Evolutionary conservation across 2,113 vertebrate species (phyloP).

Genomic region (Erpornis zantholeuca): DNA sequence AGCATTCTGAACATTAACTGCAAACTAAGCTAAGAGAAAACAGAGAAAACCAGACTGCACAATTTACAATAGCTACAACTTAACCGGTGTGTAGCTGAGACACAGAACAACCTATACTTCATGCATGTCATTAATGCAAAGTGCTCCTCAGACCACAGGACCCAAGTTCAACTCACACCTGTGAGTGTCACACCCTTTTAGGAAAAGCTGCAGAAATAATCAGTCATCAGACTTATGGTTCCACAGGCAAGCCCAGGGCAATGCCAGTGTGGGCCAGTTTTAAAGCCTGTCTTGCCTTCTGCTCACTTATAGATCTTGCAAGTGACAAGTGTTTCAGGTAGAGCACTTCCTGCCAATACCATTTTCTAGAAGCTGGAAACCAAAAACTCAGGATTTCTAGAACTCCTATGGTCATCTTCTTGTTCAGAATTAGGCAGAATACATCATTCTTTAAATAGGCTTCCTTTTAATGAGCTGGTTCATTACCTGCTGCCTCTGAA

Average conservation of each 20-base stretch:
- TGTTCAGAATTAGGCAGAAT: background rate
- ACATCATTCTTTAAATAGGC: background rate
- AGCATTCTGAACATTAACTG: background rate
- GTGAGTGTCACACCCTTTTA: background rate
- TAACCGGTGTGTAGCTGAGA: background rate
- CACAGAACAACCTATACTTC: background rate
- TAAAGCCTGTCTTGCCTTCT: background rate
- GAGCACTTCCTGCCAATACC: background rate
- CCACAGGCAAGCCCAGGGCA: background rate
- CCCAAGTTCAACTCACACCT: background rate
- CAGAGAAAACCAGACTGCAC: background rate
- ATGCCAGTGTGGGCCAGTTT: background rate
- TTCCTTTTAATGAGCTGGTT: background rate
- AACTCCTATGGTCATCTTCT: background rate
- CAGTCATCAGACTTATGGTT: background rate
- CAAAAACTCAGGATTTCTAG: background rate
- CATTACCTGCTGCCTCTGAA: slow-evolving; percentile 94
- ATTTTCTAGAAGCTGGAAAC: background rate
- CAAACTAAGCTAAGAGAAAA: background rate
- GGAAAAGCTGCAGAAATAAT: background rate
- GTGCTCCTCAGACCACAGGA: background rate
- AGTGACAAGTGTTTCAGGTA: background rate
- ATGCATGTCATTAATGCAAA: background rate
- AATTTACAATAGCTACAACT: background rate
- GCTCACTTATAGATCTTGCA: background rate